Conservation (phyloP, 2,113 vertebrate genomes). For the Centrocercus urophasianus region DNA sequence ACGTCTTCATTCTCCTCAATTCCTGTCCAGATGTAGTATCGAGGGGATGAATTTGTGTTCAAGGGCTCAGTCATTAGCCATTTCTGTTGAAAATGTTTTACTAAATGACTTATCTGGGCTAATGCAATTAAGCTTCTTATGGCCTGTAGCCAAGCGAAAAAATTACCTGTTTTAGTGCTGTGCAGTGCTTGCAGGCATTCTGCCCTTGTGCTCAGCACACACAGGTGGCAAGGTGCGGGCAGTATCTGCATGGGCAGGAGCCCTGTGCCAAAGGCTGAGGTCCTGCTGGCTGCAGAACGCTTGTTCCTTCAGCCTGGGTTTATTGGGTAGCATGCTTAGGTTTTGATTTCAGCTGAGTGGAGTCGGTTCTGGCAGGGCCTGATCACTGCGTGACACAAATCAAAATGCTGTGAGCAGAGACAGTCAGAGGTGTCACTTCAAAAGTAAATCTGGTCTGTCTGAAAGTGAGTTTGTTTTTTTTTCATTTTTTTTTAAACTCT, state of each 20-base stretch:
- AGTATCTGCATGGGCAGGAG: background rate
- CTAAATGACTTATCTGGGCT: constrained; percentile 40
- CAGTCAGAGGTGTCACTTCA: background rate
- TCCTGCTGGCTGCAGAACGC: background rate
- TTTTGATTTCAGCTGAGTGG: background rate
- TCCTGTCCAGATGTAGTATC: background rate
- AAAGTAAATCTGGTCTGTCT: background rate
- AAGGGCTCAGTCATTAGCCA: background rate
- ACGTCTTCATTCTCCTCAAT: constrained; percentile 12
- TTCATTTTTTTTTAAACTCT: background rate
- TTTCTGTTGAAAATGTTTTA: background rate
- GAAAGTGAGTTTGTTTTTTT: background rate
- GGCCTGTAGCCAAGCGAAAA: background rate
- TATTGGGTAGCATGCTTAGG: background rate
- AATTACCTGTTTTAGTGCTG: background rate
- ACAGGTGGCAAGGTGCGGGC: background rate
- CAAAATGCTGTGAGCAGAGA: background rate
- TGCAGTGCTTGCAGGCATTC: background rate
- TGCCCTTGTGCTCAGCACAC: background rate
- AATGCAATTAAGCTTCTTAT: constrained; percentile 38
- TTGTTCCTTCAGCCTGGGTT: background rate
- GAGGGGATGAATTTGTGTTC: constrained; percentile 13
- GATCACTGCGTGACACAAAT: background rate
- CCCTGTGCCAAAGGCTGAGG: background rate
- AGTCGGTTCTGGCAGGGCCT: background rate